Evolutionary conservation across 2,888 invertebrate species (phyloP).

Genomic region (Notodonta ziczac): DNA sequence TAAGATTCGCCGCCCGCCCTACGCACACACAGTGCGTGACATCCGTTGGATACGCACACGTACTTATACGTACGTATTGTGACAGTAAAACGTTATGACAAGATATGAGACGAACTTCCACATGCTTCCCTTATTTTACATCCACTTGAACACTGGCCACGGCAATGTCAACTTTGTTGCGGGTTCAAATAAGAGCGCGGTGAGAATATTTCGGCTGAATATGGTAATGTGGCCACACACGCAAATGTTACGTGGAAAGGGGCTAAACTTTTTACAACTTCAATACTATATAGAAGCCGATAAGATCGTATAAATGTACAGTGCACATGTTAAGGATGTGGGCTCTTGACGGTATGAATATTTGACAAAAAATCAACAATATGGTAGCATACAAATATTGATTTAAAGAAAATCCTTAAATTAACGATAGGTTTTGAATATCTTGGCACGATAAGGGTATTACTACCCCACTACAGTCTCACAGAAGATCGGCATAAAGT

Average conservation of each 20-base stretch:
- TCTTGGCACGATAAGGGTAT: too few relatives aligned
- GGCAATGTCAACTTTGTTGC: conserved; percentile 35
- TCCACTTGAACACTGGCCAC: conserved; percentile 14
- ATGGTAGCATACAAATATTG: background rate
- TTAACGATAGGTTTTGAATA: too few relatives aligned
- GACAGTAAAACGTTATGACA: conserved; percentile 78
- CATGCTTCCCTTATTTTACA: conserved; percentile 40
- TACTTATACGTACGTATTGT: conserved; percentile 45
- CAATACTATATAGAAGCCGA: conserved; percentile 72
- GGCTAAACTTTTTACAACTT: conserved; percentile 78
- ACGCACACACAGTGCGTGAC: background rate
- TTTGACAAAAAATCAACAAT: background rate
- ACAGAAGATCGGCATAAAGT: too few relatives aligned
- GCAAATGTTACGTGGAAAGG: conserved; percentile 68
- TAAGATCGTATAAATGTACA: conserved; percentile 67
- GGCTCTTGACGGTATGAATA: conserved; percentile 41
- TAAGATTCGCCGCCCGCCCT: too few relatives aligned
- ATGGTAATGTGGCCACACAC: conserved; percentile 45
- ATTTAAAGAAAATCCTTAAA: too few relatives aligned
- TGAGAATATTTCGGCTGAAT: conserved; percentile 21
- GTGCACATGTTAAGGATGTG: conserved; percentile 59
- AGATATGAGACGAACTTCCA: conserved; percentile 70
- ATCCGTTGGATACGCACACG: background rate
- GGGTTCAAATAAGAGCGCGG: conserved; percentile 19
- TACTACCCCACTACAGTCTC: too few relatives aligned